These are phyloP conservation scores for Trichogramma evanescens DNA, from an alignment of 2,888 invertebrate species.

Conservation along the genomic window DNA sequence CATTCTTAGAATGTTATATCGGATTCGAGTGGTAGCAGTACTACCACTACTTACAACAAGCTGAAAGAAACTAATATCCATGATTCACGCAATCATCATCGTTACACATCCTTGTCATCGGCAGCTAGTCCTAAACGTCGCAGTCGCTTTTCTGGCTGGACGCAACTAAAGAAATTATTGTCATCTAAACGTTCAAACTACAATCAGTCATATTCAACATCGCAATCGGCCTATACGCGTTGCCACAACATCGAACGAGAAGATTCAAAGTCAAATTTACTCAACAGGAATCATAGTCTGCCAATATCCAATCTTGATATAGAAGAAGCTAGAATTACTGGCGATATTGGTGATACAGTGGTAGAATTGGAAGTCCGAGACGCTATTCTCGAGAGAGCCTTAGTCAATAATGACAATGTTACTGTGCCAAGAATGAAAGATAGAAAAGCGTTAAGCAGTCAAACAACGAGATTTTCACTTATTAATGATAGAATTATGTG, in stretches of 20 bases:
- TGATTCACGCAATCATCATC: slow-evolving; percentile 38
- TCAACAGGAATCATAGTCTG: slow-evolving; percentile 30
- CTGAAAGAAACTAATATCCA: slow-evolving; percentile 49
- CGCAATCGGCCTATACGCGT: slow-evolving; percentile 31
- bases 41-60: slow-evolving; percentile 34
- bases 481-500: slow-evolving; percentile 88
- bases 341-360: too few relatives aligned
- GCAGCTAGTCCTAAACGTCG: slow-evolving; percentile 31
- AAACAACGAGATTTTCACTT: slow-evolving; percentile 62
- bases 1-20: slow-evolving; percentile 61
- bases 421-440: too few relatives aligned
- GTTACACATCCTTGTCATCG: slow-evolving; percentile 8
- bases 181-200: slow-evolving; percentile 34
- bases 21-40: slow-evolving; percentile 25
- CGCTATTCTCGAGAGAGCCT: too few relatives aligned
- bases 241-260: slow-evolving; percentile 38
- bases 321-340: too few relatives aligned
- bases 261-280: slow-evolving; percentile 40
- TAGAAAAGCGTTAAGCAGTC: too few relatives aligned
- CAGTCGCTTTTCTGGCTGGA: slow-evolving; percentile 47
- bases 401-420: too few relatives aligned
- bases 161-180: slow-evolving; percentile 50
- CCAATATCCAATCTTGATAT: not conserved
- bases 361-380: too few relatives aligned
- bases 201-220: not conserved